phyloP scores from a whole-genome alignment of 2,888 invertebrate genomes.

The Tiphia femorata region DNA sequence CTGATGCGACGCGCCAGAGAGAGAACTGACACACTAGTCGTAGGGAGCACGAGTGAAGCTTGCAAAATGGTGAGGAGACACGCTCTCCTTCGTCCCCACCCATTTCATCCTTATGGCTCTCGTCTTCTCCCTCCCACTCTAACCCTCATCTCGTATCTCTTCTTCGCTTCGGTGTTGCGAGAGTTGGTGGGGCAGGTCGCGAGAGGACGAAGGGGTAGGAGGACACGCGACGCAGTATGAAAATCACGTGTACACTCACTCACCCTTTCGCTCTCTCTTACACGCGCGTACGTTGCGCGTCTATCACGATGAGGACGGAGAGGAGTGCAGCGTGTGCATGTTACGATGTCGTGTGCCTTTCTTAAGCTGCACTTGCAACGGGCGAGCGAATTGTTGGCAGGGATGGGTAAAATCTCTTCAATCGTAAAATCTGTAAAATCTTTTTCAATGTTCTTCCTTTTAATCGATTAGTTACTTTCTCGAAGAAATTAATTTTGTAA shows the following conservation, averaged over 20 bases:
- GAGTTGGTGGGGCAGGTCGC: slow-evolving; percentile 10
- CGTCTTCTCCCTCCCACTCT: slow-evolving; percentile 10
- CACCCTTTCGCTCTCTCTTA: neutral
- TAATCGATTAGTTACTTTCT: no score
- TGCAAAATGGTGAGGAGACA: slow-evolving; percentile 25
- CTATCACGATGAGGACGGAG: no score
- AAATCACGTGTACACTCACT: slow-evolving; percentile 36
- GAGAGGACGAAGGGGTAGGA: slow-evolving; percentile 2
- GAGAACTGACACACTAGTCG: slow-evolving; percentile 33
- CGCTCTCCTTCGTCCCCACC: slow-evolving; percentile 27
- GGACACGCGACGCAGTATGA: slow-evolving; percentile 29
- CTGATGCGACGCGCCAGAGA: no score
- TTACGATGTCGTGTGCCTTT: no score
- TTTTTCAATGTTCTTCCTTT: no score
- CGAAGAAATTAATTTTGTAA: no score
- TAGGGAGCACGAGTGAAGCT: slow-evolving; percentile 40
- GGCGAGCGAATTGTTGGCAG: no score
- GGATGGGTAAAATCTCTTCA: no score
- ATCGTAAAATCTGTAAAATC: no score
- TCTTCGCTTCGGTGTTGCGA: slow-evolving; percentile 18
- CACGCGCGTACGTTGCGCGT: no score
- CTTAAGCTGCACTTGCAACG: no score
- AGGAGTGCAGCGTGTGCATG: no score
- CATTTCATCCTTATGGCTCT: slow-evolving; percentile 7
- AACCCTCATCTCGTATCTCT: slow-evolving; percentile 5